These are phyloP conservation scores for Trypoxylon attenuatum DNA, from an alignment of 2,888 invertebrate species.

Conservation along the genomic window DNA sequence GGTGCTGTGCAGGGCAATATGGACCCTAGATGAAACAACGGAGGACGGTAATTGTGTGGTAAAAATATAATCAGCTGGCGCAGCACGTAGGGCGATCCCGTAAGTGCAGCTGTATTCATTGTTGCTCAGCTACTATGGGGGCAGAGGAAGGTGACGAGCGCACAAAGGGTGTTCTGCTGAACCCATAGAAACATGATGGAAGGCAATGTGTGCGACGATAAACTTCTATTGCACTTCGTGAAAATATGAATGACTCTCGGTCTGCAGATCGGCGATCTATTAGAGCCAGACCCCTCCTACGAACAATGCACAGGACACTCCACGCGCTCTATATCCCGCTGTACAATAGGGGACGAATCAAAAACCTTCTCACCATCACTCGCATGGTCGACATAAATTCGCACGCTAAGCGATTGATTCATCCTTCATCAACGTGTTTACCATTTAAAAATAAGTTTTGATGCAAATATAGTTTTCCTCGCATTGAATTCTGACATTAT, in stretches of 20 bases:
- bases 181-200: slow-evolving; percentile 44
- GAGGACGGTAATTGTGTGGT: slow-evolving; percentile 64
- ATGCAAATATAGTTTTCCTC: too few relatives aligned
- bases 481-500: too few relatives aligned
- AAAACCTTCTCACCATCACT: too few relatives aligned
- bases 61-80: slow-evolving; percentile 69
- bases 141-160: slow-evolving; percentile 32
- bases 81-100: slow-evolving; percentile 51
- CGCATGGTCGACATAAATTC: too few relatives aligned
- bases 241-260: slow-evolving; percentile 35
- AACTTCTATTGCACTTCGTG: slow-evolving; percentile 26
- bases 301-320: too few relatives aligned
- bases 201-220: slow-evolving; percentile 24
- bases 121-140: slow-evolving; percentile 20
- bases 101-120: slow-evolving; percentile 43
- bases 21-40: slow-evolving; percentile 38
- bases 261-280: too few relatives aligned
- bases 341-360: too few relatives aligned
- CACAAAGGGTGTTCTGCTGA: slow-evolving; percentile 36
- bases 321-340: too few relatives aligned
- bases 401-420: too few relatives aligned
- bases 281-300: too few relatives aligned
- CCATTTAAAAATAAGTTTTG: too few relatives aligned
- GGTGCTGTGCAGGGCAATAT: neutral
- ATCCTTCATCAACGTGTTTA: too few relatives aligned